phyloP scores from a whole-genome alignment of 1,140 invertebrate genomes.

The Bombus difficillimus region DNA sequence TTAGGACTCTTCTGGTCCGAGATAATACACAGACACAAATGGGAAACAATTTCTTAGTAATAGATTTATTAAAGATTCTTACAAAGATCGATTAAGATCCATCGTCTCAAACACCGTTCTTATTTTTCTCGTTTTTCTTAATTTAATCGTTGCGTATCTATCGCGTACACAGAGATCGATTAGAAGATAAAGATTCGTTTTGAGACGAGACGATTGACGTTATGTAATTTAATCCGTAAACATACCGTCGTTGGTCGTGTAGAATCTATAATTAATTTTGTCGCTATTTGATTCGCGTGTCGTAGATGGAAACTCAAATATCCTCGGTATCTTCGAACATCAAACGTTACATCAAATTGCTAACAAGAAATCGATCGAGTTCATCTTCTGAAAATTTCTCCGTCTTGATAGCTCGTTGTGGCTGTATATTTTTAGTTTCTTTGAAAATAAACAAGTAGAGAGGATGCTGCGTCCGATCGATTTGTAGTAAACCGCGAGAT shows the following conservation, averaged over 20 bases:
- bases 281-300: too few relatives aligned
- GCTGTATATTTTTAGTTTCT: too few relatives aligned
- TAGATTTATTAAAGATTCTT: not conserved
- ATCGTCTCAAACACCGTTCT: too few relatives aligned
- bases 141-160: too few relatives aligned
- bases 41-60: not conserved
- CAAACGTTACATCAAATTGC: not conserved
- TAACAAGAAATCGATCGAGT: not conserved
- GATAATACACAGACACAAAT: not conserved
- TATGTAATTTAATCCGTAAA: not conserved
- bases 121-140: not conserved
- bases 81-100: not conserved
- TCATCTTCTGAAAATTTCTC: too few relatives aligned
- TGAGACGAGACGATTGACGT: not conserved
- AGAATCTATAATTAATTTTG: not conserved
- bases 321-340: not conserved
- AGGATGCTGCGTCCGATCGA: too few relatives aligned
- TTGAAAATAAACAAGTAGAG: too few relatives aligned
- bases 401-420: too few relatives aligned
- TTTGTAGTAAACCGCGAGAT: too few relatives aligned
- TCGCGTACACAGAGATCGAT: not conserved
- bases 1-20: not conserved
- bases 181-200: not conserved
- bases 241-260: not conserved
- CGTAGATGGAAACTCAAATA: too few relatives aligned